A percentile compares a stretch with the other conserved stretches of the same genome.
phyloP scores from a whole-genome alignment of 2,888 invertebrate genomes.

The Zaprionus lineosus region DNA sequence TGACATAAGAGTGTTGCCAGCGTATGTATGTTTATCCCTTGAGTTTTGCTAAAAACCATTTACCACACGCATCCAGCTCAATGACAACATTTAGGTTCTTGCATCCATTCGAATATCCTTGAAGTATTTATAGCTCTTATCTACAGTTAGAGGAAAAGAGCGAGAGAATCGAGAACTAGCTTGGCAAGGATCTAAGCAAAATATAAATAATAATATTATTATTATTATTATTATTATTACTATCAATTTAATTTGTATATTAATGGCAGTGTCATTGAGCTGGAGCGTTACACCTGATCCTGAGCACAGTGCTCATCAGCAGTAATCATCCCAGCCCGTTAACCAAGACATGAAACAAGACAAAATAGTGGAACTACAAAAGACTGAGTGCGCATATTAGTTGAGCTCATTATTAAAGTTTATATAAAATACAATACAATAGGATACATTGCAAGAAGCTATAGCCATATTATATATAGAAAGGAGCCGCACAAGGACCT shows the following conservation, averaged over 20 bases:
- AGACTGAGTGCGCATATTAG: conserved; percentile 81
- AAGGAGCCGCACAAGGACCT: conserved; percentile 25
- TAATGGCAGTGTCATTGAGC: conserved; percentile 20
- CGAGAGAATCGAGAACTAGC: no score
- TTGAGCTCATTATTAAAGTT: conserved; percentile 76
- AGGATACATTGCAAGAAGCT: conserved; percentile 4
- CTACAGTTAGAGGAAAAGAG: no score
- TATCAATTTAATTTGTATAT: no score
- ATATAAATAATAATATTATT: no score
- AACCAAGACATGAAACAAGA: conserved; percentile 63
- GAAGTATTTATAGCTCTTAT: neutral
- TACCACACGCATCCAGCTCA: conserved; percentile 17
- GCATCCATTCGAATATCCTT: no score
- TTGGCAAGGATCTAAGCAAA: no score
- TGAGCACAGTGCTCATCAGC: conserved; percentile 32
- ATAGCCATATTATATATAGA: conserved; percentile 2
- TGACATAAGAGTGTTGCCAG: conserved; percentile 64
- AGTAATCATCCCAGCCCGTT: conserved; percentile 39
- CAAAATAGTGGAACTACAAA: conserved; percentile 79
- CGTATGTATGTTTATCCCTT: conserved; percentile 55
- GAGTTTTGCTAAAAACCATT: conserved; percentile 43
- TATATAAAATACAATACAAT: conserved; percentile 50
- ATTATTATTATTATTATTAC: no score
- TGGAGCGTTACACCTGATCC: conserved; percentile 2
- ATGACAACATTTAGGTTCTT: no score